phyloP scores from a whole-genome alignment of 2,113 vertebrate species.

The Chionodraco myersi region DNA sequence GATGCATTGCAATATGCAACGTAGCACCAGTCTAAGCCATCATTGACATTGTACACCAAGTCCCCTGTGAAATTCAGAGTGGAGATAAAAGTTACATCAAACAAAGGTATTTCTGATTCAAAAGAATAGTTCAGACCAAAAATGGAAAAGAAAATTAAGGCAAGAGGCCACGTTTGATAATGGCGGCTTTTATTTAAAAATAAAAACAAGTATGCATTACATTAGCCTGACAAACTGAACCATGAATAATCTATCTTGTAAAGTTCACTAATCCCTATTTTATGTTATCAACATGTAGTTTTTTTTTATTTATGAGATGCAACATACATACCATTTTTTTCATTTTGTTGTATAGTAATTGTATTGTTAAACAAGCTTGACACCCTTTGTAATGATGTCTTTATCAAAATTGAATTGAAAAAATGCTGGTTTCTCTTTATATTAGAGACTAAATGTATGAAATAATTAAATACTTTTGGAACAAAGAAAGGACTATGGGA shows the following conservation, averaged over 20 bases:
- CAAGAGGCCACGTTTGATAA: neutral
- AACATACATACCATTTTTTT: neutral
- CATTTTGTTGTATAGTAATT: neutral
- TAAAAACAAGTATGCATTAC: neutral
- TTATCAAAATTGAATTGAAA: too few species aligned
- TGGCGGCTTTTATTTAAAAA: neutral
- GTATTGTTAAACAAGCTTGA: too few species aligned
- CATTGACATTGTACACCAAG: slow-evolving; percentile 62
- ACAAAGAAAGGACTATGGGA: neutral
- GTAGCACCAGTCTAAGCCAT: slow-evolving; percentile 63
- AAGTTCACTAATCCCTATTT: neutral
- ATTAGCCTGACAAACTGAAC: neutral
- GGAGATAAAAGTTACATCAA: neutral
- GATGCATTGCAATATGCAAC: slow-evolving; percentile 58
- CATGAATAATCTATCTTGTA: neutral
- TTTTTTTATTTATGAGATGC: neutral
- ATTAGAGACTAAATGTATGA: too few species aligned
- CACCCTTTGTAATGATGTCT: too few species aligned
- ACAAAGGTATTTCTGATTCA: neutral
- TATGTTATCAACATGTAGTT: neutral
- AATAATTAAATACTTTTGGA: too few species aligned
- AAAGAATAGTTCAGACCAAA: neutral
- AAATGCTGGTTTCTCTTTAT: too few species aligned
- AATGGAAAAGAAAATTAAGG: neutral
- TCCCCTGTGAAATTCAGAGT: slow-evolving; percentile 55